Percentiles rank a stretch among this genome's conserved stretches.
These are phyloP conservation scores for Caenorhabditis angaria DNA, from an alignment of 2,888 invertebrate species.

Conservation along the genomic window DNA sequence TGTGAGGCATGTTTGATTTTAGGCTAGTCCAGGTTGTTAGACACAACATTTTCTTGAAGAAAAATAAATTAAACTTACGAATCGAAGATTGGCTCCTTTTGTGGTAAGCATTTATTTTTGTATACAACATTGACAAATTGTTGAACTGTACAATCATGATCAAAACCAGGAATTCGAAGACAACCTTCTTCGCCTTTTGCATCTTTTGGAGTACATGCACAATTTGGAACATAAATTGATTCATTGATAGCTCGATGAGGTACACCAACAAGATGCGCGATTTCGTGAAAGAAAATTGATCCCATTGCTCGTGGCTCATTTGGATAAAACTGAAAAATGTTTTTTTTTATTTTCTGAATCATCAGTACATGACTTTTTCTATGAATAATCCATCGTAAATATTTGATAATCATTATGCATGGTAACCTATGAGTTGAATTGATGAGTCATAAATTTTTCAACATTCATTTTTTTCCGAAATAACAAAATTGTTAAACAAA, in stretches of 20 bases:
- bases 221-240: slow-evolving; percentile 50
- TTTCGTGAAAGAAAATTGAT: slow-evolving; percentile 70
- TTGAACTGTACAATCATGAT: slow-evolving; percentile 70
- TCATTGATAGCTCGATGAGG: slow-evolving; percentile 57
- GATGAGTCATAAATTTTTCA: no score
- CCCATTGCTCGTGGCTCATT: slow-evolving; percentile 71
- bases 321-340: slow-evolving; percentile 66
- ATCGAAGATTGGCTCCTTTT: slow-evolving; percentile 16
- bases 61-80: slow-evolving; percentile 15
- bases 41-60: not conserved
- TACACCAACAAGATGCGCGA: slow-evolving; percentile 64
- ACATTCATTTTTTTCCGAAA: no score
- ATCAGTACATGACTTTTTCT: no score
- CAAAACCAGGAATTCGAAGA: slow-evolving; percentile 67
- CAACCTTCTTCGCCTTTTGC: slow-evolving; percentile 47
- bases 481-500: no score
- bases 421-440: no score
- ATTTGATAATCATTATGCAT: no score
- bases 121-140: slow-evolving; percentile 64
- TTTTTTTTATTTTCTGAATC: no score
- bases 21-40: not conserved
- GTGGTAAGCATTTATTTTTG: slow-evolving; percentile 61
- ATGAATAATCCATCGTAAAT: no score
- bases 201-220: slow-evolving; percentile 32
- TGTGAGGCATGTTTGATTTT: not conserved